A percentile compares a stretch with the other conserved stretches of the same genome.
These are phyloP conservation scores for Pseudomyrmex sp. DNA, from an alignment of 1,140 invertebrate species.

Conservation along the genomic window DNA sequence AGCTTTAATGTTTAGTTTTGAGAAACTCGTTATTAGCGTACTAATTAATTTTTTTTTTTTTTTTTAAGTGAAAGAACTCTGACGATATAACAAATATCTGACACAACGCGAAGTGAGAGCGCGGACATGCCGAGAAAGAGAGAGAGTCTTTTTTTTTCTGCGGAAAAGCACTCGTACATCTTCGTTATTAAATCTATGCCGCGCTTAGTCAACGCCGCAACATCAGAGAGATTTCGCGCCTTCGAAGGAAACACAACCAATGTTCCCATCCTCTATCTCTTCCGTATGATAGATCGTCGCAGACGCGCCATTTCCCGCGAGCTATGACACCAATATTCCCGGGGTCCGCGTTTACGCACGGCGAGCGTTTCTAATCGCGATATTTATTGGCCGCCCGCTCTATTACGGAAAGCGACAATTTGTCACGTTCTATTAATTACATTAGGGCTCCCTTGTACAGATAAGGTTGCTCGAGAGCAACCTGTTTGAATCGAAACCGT, in stretches of 20 bases:
- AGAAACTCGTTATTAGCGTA: too few species aligned
- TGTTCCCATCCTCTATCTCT: not conserved
- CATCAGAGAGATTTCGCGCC: conserved; percentile 45
- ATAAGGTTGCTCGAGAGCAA: conserved; percentile 45
- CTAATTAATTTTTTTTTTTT: too few species aligned
- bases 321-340: not conserved
- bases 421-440: conserved; percentile 65
- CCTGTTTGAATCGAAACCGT: conserved; percentile 57
- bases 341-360: conserved; percentile 1
- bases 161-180: conserved; percentile 25
- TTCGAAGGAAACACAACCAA: conserved; percentile 47
- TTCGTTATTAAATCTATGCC: conserved; percentile 53
- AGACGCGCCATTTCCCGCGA: conserved; percentile 51
- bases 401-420: conserved; percentile 60
- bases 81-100: not conserved
- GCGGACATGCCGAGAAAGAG: not conserved
- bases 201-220: conserved; percentile 42
- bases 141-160: not conserved
- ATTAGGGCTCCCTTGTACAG: conserved; percentile 35
- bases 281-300: conserved; percentile 54
- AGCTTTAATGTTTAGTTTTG: not conserved
- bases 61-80: not conserved
- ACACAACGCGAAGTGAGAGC: not conserved
- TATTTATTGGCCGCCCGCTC: conserved; percentile 54
- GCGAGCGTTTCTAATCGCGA: conserved; percentile 6